Conservation (phyloP, 2,888 invertebrate species). For the Cremastinae sp. region DNA sequence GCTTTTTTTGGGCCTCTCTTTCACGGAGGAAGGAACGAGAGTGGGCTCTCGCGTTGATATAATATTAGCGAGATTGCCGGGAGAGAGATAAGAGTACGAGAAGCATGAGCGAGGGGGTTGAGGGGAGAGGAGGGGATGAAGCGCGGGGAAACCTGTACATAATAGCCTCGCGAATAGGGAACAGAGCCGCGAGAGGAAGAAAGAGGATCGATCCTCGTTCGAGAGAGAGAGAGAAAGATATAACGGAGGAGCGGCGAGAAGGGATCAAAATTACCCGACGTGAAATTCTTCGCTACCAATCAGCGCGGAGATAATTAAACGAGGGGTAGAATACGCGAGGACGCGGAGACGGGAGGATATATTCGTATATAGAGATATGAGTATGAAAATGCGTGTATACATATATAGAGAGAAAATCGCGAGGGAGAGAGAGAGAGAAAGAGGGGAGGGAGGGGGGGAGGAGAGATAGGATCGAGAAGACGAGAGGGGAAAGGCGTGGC, state of each 20-base stretch:
- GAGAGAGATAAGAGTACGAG: conserved; percentile 46
- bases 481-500: conserved; percentile 77
- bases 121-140: no score
- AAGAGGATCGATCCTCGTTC: conserved; percentile 47
- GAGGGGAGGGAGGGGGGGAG: conserved; percentile 56
- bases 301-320: conserved; percentile 79
- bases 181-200: conserved; percentile 44
- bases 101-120: conserved; percentile 35
- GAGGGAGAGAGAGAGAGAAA: conserved; percentile 49
- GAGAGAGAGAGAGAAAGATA: conserved; percentile 49
- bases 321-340: conserved; percentile 71
- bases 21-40: conserved; percentile 32
- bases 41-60: conserved; percentile 56
- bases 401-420: conserved; percentile 37
- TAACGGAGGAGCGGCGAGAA: conserved; percentile 66
- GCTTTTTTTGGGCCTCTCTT: conserved; percentile 9
- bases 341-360: conserved; percentile 48
- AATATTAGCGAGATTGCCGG: conserved; percentile 67
- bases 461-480: conserved; percentile 73
- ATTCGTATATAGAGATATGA: conserved; percentile 29
- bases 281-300: conserved; percentile 79
- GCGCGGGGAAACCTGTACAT: conserved; percentile 48
- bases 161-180: conserved; percentile 54
- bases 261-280: conserved; percentile 79
- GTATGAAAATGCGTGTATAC: conserved; percentile 42